A percentile compares a stretch with the other conserved stretches of the same genome.
These are phyloP conservation scores for Macroramphosus scolopax DNA, from an alignment of 2,797 vertebrate species.

Conservation along the genomic window DNA sequence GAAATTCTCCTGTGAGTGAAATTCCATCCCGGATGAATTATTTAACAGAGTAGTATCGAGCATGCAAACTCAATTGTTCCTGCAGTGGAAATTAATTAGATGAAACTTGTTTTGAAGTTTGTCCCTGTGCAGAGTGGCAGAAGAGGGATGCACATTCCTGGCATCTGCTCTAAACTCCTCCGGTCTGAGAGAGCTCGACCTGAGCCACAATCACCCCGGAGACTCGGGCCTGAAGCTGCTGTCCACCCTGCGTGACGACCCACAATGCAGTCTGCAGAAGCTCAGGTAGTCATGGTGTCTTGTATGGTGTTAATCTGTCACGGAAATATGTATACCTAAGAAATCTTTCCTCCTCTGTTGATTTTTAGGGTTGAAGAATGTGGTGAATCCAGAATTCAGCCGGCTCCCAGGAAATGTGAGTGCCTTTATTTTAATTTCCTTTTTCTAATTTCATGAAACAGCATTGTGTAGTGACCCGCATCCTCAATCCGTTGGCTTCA, in stretches of 20 bases:
- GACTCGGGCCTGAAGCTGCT: slow-evolving; percentile 47
- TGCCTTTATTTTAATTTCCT: no score
- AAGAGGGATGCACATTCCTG: slow-evolving; percentile 59
- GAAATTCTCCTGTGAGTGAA: slow-evolving; percentile 54
- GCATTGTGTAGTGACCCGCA: background rate
- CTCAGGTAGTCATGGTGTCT: slow-evolving; percentile 48
- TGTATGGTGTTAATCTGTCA: no score
- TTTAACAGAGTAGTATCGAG: slow-evolving; percentile 10
- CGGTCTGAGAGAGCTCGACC: slow-evolving; percentile 58
- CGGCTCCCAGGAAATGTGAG: slow-evolving; percentile 70
- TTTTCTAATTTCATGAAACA: background rate
- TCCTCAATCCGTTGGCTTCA: background rate
- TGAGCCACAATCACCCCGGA: slow-evolving; percentile 71
- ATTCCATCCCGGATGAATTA: slow-evolving; percentile 13
- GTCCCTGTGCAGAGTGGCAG: slow-evolving; percentile 61
- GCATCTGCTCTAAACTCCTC: slow-evolving; percentile 53
- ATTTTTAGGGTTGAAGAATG: slow-evolving; percentile 59
- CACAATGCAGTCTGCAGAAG: slow-evolving; percentile 52
- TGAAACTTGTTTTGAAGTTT: slow-evolving; percentile 36
- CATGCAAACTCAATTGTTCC: slow-evolving; percentile 2
- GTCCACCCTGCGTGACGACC: slow-evolving; percentile 45
- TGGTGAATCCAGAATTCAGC: slow-evolving; percentile 51
- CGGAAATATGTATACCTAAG: no score
- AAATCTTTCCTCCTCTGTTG: background rate
- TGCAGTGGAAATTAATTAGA: no score